phyloP scores from a whole-genome alignment of 2,797 vertebrate species.

The Protosalanx chinensis region DNA sequence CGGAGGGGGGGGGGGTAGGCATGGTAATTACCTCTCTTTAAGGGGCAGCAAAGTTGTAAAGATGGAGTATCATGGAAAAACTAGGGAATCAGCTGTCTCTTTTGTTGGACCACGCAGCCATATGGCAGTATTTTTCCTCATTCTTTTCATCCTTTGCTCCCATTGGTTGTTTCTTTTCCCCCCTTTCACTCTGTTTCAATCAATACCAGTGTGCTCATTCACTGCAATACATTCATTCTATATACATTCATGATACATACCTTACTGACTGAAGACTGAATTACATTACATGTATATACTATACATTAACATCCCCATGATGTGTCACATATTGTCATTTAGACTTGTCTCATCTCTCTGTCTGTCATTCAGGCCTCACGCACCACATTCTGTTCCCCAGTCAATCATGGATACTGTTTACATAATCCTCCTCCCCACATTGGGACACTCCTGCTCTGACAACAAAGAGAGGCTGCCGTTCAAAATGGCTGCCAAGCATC shows the following conservation, averaged over 20 bases:
- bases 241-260: background rate
- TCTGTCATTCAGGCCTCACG: slow-evolving; percentile 16
- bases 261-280: too few relatives aligned
- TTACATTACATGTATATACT: too few relatives aligned
- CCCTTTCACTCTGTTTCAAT: slow-evolving; percentile 1
- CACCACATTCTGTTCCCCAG: background rate
- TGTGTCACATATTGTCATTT: slow-evolving; percentile 23
- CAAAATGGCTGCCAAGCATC: slow-evolving; percentile 70
- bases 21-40: slow-evolving; percentile 13
- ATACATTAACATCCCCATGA: background rate
- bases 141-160: background rate
- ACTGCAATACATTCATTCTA: too few relatives aligned
- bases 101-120: background rate
- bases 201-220: background rate
- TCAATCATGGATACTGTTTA: background rate
- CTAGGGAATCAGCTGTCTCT: background rate
- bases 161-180: background rate
- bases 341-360: background rate
- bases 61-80: background rate
- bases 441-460: slow-evolving; percentile 3
- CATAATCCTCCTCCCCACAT: slow-evolving; percentile 3
- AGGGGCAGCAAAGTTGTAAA: slow-evolving; percentile 1
- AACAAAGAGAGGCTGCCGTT: slow-evolving; percentile 51
- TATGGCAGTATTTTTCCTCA: background rate
- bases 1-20: background rate